Base-by-base conservation (phyloP, 2,797 vertebrate species). In the Fistularia tabacaria region DNA sequence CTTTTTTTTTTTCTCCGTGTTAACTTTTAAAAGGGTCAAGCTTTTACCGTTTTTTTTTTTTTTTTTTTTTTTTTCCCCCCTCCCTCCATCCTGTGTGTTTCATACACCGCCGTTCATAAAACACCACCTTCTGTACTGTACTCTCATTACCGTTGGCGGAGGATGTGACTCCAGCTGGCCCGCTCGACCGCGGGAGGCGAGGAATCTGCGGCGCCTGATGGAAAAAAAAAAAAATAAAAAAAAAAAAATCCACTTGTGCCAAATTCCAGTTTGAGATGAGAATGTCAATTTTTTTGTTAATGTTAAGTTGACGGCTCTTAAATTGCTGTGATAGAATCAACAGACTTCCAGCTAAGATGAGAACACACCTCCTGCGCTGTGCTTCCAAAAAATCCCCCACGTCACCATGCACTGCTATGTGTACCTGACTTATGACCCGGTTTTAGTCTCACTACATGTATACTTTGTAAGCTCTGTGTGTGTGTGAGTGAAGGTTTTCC, bases 301-400 rank as follows among this genome's bases (percentile, higher is more conserved):
- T 25, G 25, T 25, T 25, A 25, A 25, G 25, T 25, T n/a, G n/a
- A n/a, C n/a, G n/a, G n/a, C n/a, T 25, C 25, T 25, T 25, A 25
- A 25, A 25, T 25, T 25, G 25, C 25, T 25, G 25, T 25, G 25
- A 25, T 25, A 25, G 25, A 25, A 25, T 6, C 39, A 40, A 7
- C 39, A 40, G 39, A 40, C 8, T 40, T 40, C 10, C 39, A 40
- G 10, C 3, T 8, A 40, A 40, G 10, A 40, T 40, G 39, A 1
- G 50, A 44, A 11, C 59, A 71, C 55, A 54, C 56, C 49, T 63
- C 13, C 46, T 54, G 48, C 51, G 10, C 79, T 49, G 85, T 84
- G 84, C 86, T 88, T 90, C 84, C 88, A 87, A 71, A n/a, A 76
- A 45, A 75, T 78, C 73, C 77, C 82, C 83, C 80, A 59, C 81